Evolutionary conservation across 2,113 vertebrate species (phyloP), one percentile per base, ranked within the genome.

Genomic region (Salminus brasiliensis): DNA sequence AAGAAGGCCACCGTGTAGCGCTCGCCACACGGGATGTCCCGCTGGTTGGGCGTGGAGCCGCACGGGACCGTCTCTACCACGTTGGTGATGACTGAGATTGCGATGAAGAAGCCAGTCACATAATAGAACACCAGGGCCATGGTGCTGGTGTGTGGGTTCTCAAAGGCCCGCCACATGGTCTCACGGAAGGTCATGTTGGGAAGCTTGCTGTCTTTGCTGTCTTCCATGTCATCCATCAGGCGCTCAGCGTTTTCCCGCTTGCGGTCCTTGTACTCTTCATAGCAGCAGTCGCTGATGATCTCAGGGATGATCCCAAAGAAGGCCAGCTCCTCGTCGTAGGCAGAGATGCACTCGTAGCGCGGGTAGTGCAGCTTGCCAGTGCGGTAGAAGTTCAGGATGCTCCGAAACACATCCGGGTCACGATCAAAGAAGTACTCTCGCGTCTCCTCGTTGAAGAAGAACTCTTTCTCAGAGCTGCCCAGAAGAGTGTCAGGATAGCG

Each of bases 81-180:
- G 1, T 99, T 99, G 84, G 98, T 98, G 91, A 99, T 96, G 88
- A 99, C 98, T 0, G 97, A 98, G 72, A 99, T 92, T 0, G 98
- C 98, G 7, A 99, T 99, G 88, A 99, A 99, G 95, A 99, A 99
- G 79, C 98, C 98, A 0, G 98, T 99, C 89, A 99, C 98, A 0
- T 99, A 99, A 91, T 99, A 99, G 95, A 99, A 99, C 90, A 99
- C 98, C 88, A 99, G 93, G 67, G 98, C 98, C 95, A 99, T 95
- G 67, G 98, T 99, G 92, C 97, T 98, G 86, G 98, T 98, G 92
- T 99, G 98, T 1, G 98, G 98, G 92, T 99, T 99, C 93, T 99
- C 98, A 6, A 99, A 99, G 83, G 97, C 98, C 73, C 98, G 91
- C 98, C 98, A 99, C 97, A 99, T 98, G 88, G 96, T 97, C 93